Evolutionary conservation across 2,888 invertebrate species (phyloP).

Genomic region (Noctua fimbriata): DNA sequence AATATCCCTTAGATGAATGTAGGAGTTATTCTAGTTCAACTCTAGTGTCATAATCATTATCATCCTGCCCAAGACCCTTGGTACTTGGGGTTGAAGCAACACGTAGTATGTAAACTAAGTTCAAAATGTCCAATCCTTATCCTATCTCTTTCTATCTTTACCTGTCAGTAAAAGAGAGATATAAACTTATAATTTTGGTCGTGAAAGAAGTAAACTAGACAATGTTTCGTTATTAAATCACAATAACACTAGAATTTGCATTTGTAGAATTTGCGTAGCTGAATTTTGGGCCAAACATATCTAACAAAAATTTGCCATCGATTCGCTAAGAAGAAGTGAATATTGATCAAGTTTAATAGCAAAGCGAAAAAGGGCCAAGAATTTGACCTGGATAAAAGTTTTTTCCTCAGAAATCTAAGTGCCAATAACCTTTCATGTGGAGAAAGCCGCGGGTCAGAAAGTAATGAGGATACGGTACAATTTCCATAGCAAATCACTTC

Average conservation of each 20-base stretch:
- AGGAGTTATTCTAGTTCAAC: too few relatives aligned
- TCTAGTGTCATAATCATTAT: neutral
- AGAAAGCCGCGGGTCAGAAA: neutral
- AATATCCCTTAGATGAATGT: too few relatives aligned
- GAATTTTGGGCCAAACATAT: too few relatives aligned
- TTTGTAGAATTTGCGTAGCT: too few relatives aligned
- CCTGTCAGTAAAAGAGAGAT: neutral
- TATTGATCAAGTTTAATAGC: neutral
- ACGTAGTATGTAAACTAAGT: neutral
- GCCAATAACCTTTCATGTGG: slow-evolving; percentile 4
- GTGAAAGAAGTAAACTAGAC: neutral
- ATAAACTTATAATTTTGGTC: neutral
- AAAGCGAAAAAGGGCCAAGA: neutral
- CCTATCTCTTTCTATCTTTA: neutral
- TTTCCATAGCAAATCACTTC: slow-evolving; percentile 20
- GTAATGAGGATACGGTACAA: slow-evolving; percentile 6
- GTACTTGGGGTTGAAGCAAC: neutral
- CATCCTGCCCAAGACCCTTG: neutral
- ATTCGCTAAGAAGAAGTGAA: too few relatives aligned
- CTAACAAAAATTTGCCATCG: too few relatives aligned
- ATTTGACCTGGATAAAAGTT: neutral
- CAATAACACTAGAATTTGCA: neutral
- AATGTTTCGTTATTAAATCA: neutral
- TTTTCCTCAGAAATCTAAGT: slow-evolving; percentile 1
- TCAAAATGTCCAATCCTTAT: neutral